Evolutionary conservation across 2,113 vertebrate genomes (phyloP).

Genomic region (Seriola aureovittata): DNA sequence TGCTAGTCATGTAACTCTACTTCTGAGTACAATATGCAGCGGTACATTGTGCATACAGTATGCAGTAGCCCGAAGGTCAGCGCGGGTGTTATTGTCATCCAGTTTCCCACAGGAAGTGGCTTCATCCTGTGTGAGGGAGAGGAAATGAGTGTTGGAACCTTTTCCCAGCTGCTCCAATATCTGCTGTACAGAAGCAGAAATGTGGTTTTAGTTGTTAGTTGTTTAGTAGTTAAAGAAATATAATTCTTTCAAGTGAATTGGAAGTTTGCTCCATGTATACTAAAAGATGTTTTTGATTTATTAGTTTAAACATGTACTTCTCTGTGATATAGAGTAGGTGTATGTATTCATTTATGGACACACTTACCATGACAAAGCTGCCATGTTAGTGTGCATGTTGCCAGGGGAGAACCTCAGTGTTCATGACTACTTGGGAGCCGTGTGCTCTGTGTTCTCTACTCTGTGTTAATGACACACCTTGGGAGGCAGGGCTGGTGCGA

Average conservation of each 20-base stretch:
- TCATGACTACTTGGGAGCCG: slow-evolving; percentile 21
- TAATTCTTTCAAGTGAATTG: background rate
- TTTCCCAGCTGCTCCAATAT: background rate
- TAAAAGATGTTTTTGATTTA: background rate
- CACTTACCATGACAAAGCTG: slow-evolving; percentile 29
- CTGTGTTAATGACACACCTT: slow-evolving; percentile 79
- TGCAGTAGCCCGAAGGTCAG: slow-evolving; percentile 17
- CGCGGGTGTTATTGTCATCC: background rate
- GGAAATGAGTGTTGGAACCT: slow-evolving; percentile 8
- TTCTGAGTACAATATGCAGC: background rate
- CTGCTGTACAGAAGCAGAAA: slow-evolving; percentile 2
- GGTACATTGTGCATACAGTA: background rate
- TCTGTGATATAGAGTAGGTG: background rate
- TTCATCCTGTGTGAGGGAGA: slow-evolving; percentile 27
- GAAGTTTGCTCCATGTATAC: background rate
- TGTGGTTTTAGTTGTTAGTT: slow-evolving; percentile 4
- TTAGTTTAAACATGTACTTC: background rate
- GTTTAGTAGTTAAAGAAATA: background rate
- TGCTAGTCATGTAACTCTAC: background rate
- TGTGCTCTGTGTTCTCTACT: slow-evolving; percentile 32
- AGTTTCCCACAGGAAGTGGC: slow-evolving; percentile 33
- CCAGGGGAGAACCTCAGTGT: slow-evolving; percentile 33
- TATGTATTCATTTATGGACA: slow-evolving; percentile 6
- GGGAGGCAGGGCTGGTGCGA: slow-evolving; percentile 59
- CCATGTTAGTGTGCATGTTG: slow-evolving; percentile 32